Conservation (phyloP, 2,797 vertebrate genomes). For the Scyliorhinus canicula region DNA sequence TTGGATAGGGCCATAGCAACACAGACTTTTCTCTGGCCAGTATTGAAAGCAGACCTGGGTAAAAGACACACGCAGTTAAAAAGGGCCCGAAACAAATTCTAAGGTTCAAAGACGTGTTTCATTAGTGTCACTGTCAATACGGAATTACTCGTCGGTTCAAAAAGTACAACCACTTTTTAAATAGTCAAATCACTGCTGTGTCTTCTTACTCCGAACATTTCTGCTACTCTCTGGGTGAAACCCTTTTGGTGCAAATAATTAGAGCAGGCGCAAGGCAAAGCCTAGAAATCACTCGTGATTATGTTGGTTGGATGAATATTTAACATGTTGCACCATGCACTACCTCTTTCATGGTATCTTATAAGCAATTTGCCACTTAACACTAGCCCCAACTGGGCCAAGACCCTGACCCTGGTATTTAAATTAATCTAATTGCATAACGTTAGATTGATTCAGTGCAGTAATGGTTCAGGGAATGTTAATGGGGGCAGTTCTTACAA, state of each 20-base stretch:
- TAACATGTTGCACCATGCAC: neutral
- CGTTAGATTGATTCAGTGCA: too few species aligned
- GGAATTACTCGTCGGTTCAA: neutral
- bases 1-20: constrained; percentile 89
- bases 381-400: neutral
- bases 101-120: neutral
- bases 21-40: constrained; percentile 93
- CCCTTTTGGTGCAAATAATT: neutral
- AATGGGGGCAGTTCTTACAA: neutral
- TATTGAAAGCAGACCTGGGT: constrained; percentile 90
- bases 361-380: neutral
- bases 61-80: constrained; percentile 11
- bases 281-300: neutral
- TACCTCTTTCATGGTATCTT: neutral
- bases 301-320: neutral
- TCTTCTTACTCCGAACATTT: neutral
- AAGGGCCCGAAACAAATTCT: too few species aligned
- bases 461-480: constrained; percentile 18
- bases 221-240: neutral
- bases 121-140: constrained; percentile 1
- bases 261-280: neutral
- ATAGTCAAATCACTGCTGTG: neutral
- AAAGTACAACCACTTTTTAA: neutral
- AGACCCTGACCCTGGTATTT: too few species aligned
- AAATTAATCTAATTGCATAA: neutral